Percentiles rank a stretch among this genome's conserved stretches.
Conservation (phyloP, 2,888 invertebrate species). For the Escarpia spicata region DNA sequence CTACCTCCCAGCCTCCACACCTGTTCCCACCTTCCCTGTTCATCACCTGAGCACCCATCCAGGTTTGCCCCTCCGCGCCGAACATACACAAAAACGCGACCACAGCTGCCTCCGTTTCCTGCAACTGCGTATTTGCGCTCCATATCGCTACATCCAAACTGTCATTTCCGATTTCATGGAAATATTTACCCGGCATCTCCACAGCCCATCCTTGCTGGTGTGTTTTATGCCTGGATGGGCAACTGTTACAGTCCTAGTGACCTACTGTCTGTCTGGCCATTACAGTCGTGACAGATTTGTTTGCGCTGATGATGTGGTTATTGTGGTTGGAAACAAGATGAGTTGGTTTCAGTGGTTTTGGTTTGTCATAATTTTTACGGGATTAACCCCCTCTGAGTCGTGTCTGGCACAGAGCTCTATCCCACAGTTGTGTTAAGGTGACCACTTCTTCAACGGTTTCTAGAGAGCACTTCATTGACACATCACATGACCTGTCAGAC, state of each 20-base stretch:
- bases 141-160: background rate
- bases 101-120: background rate
- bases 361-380: too few relatives aligned
- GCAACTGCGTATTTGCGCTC: background rate
- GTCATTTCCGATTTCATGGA: background rate
- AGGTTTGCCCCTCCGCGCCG: background rate
- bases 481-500: too few relatives aligned
- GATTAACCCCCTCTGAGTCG: too few relatives aligned
- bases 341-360: too few relatives aligned
- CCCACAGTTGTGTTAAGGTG: too few relatives aligned
- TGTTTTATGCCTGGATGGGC: background rate
- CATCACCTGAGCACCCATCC: background rate
- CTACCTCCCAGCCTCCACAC: background rate
- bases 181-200: background rate
- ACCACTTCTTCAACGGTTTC: too few relatives aligned
- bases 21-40: constrained; percentile 2
- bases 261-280: background rate
- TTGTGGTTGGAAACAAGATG: too few relatives aligned
- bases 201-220: background rate
- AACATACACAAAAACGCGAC: background rate
- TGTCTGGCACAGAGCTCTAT: too few relatives aligned
- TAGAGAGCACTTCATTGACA: too few relatives aligned
- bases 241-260: background rate
- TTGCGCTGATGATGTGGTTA: background rate
- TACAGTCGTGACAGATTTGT: background rate